phyloP scores from a whole-genome alignment of 2,888 invertebrate species.

The Schizaphis graminum region DNA sequence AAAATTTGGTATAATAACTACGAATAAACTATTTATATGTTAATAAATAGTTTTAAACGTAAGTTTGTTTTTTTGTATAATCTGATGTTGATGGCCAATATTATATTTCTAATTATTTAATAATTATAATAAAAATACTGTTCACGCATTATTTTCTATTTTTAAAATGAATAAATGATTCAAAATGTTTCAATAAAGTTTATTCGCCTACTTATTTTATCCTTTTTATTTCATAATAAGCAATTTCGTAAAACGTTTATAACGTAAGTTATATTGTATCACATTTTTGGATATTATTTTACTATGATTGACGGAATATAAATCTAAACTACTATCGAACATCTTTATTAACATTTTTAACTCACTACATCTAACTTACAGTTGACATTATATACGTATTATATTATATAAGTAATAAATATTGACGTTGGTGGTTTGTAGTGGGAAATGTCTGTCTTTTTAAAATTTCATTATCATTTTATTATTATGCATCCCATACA shows the following conservation, averaged over 20 bases:
- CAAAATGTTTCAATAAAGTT: neutral
- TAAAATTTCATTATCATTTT: neutral
- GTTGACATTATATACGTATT: neutral
- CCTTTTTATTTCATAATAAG: neutral
- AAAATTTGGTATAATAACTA: neutral
- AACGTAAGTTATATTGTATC: too few species aligned
- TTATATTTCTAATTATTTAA: neutral
- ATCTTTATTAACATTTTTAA: neutral
- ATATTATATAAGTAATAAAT: neutral
- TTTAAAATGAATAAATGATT: neutral
- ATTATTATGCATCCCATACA: neutral
- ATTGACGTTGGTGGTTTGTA: neutral
- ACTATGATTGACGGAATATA: neutral
- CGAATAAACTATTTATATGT: neutral
- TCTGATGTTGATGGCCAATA: neutral
- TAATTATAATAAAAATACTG: neutral
- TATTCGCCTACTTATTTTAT: neutral
- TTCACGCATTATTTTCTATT: neutral
- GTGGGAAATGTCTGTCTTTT: neutral
- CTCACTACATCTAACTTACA: neutral
- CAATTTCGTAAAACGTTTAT: neutral
- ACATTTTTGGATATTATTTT: neutral
- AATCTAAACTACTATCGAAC: neutral
- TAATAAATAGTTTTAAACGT: neutral
- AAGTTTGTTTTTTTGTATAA: neutral